Percentiles rank a stretch among this genome's conserved stretches.
These are phyloP conservation scores for Cryptophagus acutangulus DNA, from an alignment of 2,888 invertebrate genomes.

Conservation along the genomic window DNA sequence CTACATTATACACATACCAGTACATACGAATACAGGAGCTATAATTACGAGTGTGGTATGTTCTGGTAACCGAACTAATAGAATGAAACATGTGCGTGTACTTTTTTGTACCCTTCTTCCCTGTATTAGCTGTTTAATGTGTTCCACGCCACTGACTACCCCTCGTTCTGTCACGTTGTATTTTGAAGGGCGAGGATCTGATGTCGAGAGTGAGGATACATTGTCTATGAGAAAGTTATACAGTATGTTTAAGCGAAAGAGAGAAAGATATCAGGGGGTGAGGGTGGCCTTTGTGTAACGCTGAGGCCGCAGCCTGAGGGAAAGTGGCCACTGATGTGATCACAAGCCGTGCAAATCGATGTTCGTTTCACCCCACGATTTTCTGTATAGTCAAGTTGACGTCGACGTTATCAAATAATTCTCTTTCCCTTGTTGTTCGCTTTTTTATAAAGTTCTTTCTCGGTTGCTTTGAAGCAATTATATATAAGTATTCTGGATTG, in stretches of 20 bases:
- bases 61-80: slow-evolving; percentile 18
- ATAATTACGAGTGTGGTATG: slow-evolving; percentile 11
- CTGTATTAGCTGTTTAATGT: slow-evolving; percentile 30
- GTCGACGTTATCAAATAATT: slow-evolving; percentile 11
- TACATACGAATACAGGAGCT: too few species aligned
- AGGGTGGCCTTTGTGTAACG: slow-evolving; percentile 38
- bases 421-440: slow-evolving; percentile 8
- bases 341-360: slow-evolving; percentile 48
- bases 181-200: slow-evolving; percentile 21
- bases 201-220: slow-evolving; percentile 13
- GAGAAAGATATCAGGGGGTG: slow-evolving; percentile 12
- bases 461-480: too few species aligned
- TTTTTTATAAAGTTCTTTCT: too few species aligned
- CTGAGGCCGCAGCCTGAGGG: slow-evolving; percentile 39
- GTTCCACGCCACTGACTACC: slow-evolving; percentile 34
- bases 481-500: too few species aligned
- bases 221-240: slow-evolving; percentile 14
- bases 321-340: slow-evolving; percentile 47
- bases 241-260: slow-evolving; percentile 12
- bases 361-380: slow-evolving; percentile 42
- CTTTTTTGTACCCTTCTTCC: slow-evolving; percentile 12
- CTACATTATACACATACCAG: too few species aligned
- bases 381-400: slow-evolving; percentile 12
- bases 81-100: slow-evolving; percentile 31
- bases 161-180: slow-evolving; percentile 17